Conservation (phyloP, 2,888 invertebrate genomes). For the Himalopsyche japonica region DNA sequence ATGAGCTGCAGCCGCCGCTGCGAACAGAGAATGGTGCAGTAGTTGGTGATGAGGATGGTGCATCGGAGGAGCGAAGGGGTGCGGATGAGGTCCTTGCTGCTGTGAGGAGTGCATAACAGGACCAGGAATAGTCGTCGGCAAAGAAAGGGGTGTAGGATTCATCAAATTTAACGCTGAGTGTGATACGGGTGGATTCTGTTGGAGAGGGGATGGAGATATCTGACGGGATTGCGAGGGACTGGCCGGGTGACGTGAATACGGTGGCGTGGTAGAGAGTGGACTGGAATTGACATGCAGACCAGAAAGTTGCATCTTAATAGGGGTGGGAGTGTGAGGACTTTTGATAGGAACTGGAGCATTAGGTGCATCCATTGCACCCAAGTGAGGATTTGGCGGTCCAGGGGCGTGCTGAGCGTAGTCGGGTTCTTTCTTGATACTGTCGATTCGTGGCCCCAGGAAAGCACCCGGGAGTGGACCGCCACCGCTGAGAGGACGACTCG, state of each 20-base stretch:
- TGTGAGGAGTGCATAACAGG: conserved; percentile 76
- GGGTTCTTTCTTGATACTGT: conserved; percentile 76
- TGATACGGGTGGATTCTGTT: conserved; percentile 56
- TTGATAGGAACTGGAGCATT: conserved; percentile 62
- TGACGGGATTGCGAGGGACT: conserved; percentile 58
- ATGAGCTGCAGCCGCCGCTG: conserved; percentile 64
- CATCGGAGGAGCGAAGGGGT: conserved; percentile 69
- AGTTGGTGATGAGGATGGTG: conserved; percentile 76
- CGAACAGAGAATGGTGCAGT: conserved; percentile 69
- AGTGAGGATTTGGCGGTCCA: conserved; percentile 51
- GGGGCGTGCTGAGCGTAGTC: conserved; percentile 52
- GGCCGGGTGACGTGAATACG: conserved; percentile 57
- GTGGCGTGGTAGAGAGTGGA: conserved; percentile 55
- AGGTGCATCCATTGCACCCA: conserved; percentile 44
- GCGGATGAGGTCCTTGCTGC: conserved; percentile 70
- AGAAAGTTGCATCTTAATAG: conserved; percentile 56
- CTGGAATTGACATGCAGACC: conserved; percentile 49
- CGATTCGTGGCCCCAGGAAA: conserved; percentile 68
- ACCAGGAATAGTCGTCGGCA: conserved; percentile 68
- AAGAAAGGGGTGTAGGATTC: conserved; percentile 63
- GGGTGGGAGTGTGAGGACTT: conserved; percentile 60
- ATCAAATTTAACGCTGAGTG: conserved; percentile 68
- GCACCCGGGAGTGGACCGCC: conserved; percentile 57
- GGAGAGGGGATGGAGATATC: conserved; percentile 58
- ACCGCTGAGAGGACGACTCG: conserved; percentile 58